Evolutionary conservation across 2,888 invertebrate species (phyloP), one percentile per base, ranked within the genome.

Genomic region (Euproctis similis): DNA sequence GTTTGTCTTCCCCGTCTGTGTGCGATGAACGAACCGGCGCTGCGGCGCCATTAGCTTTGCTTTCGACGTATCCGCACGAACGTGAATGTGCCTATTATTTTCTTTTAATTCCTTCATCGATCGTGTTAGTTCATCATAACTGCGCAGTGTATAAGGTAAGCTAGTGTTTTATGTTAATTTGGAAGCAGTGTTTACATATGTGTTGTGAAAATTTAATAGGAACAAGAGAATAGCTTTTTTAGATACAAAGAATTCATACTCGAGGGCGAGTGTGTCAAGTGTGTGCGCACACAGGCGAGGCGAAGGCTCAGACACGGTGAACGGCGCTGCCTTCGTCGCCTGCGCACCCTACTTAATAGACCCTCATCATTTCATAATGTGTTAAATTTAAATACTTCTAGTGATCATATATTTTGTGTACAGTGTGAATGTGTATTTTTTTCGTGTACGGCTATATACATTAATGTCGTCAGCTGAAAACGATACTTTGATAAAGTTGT

Each of bases 61-160:
- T 72, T 72, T 72, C 70, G 62, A 75, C 71, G 78, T 78, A 74
- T 71, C 65, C 73, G 69, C 58, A 72, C 77, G 72, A 67, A 78
- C 78, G 80, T 75, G 80, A 80, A 78, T 71, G 80, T 80, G 73
- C 63, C 71, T 68, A 60, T 65, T 67, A 72, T 71, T 61, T 21
- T 21, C 21, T 2, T 11, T 21, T 21, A 76, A 72, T 76, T 60
- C 53, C 62, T 55, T 59, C 75, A 74, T 73, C 76, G 77, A 80
- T 77, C 78, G 78, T 62, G 69, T 68, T 64, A 69, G 61, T 63
- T 75, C 75, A 80, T 78, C 84, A 61, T 67, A 71, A 75, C 82
- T 80, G 75, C 81, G 78, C 77, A 76, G 75, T 77, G 75, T 61
- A n/a, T n/a, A 74, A 84, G 82, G 84, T 82, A 84, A 82, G 84